Evolutionary conservation across 1,140 invertebrate genomes (phyloP).

Genomic region (Pectinophora gossypiella): DNA sequence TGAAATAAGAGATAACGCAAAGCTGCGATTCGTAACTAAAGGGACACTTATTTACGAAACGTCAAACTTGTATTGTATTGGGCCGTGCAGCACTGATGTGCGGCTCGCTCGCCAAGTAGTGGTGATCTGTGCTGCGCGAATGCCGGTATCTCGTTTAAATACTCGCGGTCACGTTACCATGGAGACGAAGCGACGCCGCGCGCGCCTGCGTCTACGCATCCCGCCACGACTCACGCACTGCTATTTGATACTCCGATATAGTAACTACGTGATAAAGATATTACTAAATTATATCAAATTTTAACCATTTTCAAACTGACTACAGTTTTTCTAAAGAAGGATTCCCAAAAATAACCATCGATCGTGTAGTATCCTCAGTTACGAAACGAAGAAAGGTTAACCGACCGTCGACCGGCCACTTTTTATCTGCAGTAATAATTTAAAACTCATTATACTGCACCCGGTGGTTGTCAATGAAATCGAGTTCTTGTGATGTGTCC

Average conservation of each 20-base stretch:
- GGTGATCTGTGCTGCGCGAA: conserved; percentile 46
- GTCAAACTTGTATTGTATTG: conserved; percentile 50
- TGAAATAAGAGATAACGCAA: conserved; percentile 55
- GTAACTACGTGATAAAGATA: no score
- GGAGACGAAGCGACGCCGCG: conserved; percentile 58
- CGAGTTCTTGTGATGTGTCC: conserved; percentile 70
- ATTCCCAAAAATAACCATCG: no score
- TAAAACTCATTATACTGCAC: conserved; percentile 69
- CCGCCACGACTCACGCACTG: conserved; percentile 4
- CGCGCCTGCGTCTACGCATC: conserved; percentile 23
- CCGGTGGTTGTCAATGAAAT: conserved; percentile 66
- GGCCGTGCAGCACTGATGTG: conserved; percentile 63
- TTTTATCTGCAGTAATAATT: conserved; percentile 71
- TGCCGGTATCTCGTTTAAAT: conserved; percentile 43
- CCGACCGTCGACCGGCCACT: conserved; percentile 44
- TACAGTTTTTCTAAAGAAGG: no score
- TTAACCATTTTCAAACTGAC: no score
- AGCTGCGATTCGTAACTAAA: conserved; percentile 71
- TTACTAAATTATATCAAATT: no score
- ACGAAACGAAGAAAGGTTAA: conserved; percentile 63
- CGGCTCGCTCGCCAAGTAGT: conserved; percentile 59
- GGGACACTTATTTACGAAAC: conserved; percentile 70
- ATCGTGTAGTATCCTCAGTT: conserved; percentile 44
- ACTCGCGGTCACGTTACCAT: conserved; percentile 44
- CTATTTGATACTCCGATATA: no score